A percentile compares a stretch with the other conserved stretches of the same genome.
These are phyloP conservation scores for Zoanthus sansibaricus DNA, from an alignment of 92 coral and sea anemone species.

Conservation along the genomic window DNA sequence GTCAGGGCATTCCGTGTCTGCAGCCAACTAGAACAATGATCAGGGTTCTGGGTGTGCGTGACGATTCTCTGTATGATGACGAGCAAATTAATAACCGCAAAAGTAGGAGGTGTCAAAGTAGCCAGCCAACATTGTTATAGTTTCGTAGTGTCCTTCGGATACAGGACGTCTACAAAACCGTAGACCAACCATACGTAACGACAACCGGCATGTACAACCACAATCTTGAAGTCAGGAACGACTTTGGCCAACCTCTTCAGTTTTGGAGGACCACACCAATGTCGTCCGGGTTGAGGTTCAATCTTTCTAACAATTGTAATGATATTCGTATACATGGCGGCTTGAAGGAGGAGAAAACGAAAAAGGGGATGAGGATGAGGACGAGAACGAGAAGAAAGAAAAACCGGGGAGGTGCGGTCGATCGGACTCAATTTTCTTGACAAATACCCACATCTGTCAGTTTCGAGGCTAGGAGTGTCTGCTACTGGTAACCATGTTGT, in stretches of 20 bases:
- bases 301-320: too few species aligned
- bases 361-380: too few species aligned
- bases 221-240: background rate
- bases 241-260: background rate
- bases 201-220: background rate
- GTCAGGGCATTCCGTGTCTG: background rate
- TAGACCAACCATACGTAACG: background rate
- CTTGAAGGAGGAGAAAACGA: too few species aligned
- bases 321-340: too few species aligned
- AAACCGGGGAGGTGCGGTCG: too few species aligned
- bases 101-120: background rate
- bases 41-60: background rate
- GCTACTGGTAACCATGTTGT: too few species aligned
- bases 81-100: background rate
- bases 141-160: background rate
- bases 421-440: too few species aligned
- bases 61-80: background rate
- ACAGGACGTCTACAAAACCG: background rate
- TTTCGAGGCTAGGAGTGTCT: too few species aligned
- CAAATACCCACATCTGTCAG: too few species aligned
- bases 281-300: background rate
- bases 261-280: background rate
- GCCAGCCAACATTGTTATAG: background rate
- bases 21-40: background rate
- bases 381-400: too few species aligned